Evolutionary conservation across 2,113 vertebrate species (phyloP).

Genomic region (Chrysemys picta): DNA sequence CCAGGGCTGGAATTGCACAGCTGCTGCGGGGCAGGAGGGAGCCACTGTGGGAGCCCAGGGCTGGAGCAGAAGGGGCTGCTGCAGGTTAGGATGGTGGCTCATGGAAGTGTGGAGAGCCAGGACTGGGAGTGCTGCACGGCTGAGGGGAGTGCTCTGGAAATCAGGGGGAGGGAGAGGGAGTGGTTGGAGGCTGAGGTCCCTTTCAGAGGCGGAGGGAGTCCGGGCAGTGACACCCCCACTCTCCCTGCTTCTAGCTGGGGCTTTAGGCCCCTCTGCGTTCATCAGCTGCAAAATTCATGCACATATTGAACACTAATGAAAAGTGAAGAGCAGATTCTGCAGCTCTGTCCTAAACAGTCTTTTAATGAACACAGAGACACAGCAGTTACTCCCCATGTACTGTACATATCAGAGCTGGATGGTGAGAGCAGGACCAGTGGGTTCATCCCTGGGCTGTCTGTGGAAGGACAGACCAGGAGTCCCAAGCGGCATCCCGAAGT

Average conservation of each 20-base stretch:
- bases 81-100: background rate
- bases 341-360: background rate
- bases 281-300: background rate
- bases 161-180: too few species aligned
- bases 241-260: background rate
- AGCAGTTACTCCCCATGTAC: background rate
- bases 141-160: background rate
- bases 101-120: background rate
- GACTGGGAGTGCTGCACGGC: background rate
- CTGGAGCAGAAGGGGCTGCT: background rate
- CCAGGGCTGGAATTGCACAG: background rate
- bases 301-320: background rate
- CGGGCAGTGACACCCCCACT: background rate
- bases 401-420: fast-evolving
- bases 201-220: background rate
- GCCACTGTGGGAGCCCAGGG: background rate
- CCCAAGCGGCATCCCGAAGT: background rate
- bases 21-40: too few species aligned
- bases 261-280: too few species aligned
- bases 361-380: conserved; percentile 32
- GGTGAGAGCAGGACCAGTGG: background rate
- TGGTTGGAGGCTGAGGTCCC: background rate
- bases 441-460: background rate
- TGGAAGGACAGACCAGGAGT: background rate
- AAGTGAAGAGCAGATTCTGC: background rate